These are phyloP conservation scores for Cryptocephalus primarius DNA, from an alignment of 2,888 invertebrate species.

Conservation along the genomic window DNA sequence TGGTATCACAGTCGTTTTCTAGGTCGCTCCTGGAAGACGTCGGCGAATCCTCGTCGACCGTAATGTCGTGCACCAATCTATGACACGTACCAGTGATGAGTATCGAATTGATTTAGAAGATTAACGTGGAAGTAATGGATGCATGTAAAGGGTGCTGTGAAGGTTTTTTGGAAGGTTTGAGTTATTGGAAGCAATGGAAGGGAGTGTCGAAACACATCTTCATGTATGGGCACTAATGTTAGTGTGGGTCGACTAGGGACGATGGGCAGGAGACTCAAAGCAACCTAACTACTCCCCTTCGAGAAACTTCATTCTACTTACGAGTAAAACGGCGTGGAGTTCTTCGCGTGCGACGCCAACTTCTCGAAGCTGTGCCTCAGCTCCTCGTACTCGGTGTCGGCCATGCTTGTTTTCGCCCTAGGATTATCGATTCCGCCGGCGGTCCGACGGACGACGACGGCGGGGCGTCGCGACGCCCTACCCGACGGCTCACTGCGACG, in stretches of 20 bases:
- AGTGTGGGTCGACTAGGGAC: too few species aligned
- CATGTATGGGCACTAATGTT: too few species aligned
- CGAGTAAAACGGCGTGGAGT: conserved; percentile 80
- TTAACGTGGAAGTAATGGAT: too few species aligned
- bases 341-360: conserved; percentile 66
- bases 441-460: conserved; percentile 9
- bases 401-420: conserved; percentile 54
- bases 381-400: conserved; percentile 89
- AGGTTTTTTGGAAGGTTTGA: too few species aligned
- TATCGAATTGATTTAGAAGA: too few species aligned
- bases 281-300: too few species aligned
- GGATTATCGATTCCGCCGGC: conserved; percentile 21
- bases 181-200: too few species aligned
- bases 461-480: not conserved
- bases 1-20: conserved; percentile 40
- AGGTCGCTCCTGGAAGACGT: conserved; percentile 67
- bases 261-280: too few species aligned
- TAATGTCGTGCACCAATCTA: conserved; percentile 76
- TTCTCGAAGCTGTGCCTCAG: conserved; percentile 79
- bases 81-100: conserved; percentile 9
- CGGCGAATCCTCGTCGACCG: conserved; percentile 71
- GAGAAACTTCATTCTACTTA: too few species aligned
- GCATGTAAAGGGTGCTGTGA: too few species aligned
- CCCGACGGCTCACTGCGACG: not conserved
- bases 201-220: too few species aligned